These are phyloP conservation scores for Podilymbus podiceps DNA, from an alignment of 2,113 vertebrate genomes.

Conservation along the genomic window DNA sequence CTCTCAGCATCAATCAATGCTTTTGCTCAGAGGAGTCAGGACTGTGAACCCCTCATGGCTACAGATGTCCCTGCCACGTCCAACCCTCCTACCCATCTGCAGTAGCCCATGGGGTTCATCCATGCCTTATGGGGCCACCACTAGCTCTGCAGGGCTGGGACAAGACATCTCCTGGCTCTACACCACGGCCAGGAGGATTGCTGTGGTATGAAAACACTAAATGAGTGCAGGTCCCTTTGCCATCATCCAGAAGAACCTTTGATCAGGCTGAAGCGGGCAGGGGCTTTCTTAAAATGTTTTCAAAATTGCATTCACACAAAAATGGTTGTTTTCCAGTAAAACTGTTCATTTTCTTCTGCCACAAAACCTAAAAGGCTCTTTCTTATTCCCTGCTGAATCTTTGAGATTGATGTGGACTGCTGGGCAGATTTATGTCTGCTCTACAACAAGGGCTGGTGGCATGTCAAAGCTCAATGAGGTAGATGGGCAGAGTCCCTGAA, in stretches of 20 bases:
- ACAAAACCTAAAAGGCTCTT: background rate
- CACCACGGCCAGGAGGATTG: background rate
- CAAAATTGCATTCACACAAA: background rate
- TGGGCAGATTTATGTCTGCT: background rate
- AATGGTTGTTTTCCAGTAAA: background rate
- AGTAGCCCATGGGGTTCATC: background rate
- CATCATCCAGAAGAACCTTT: background rate
- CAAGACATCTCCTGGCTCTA: background rate
- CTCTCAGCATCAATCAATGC: background rate
- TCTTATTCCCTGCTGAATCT: conserved; percentile 6
- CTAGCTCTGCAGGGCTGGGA: background rate
- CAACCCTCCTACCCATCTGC: no score
- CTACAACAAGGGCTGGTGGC: background rate
- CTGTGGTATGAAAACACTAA: background rate
- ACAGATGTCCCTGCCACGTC: no score
- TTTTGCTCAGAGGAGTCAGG: background rate
- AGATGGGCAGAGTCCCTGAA: background rate
- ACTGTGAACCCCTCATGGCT: background rate
- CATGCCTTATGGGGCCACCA: background rate
- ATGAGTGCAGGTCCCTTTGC: background rate
- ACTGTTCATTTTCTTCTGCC: conserved; percentile 11
- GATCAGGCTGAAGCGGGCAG: background rate
- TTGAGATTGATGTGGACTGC: background rate
- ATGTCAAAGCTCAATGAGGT: background rate
- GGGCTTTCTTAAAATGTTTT: background rate